These are phyloP conservation scores for Glossophaga mutica DNA, from an alignment of 2,797 vertebrate species.

Conservation along the genomic window DNA sequence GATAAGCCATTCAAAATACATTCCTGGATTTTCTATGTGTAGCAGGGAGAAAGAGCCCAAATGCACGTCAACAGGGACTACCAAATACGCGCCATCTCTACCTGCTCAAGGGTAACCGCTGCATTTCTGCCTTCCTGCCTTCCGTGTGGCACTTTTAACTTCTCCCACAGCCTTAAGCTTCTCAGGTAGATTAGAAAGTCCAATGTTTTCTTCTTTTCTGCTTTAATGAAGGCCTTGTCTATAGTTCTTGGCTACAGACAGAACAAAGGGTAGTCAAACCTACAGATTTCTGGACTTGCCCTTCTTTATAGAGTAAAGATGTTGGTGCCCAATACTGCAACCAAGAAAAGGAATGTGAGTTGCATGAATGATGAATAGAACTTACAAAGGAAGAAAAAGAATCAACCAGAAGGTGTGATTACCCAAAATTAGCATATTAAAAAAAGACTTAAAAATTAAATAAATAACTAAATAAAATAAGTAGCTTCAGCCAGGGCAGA, in stretches of 20 bases:
- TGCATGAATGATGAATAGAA: conserved; percentile 10
- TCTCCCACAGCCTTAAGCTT: conserved; percentile 18
- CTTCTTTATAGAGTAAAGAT: conserved; percentile 24
- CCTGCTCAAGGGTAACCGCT: not conserved
- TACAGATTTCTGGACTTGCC: conserved; percentile 40
- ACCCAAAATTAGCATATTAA: not conserved
- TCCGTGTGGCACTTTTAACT: not conserved
- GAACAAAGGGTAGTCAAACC: conserved; percentile 9
- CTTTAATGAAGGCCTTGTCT: not conserved
- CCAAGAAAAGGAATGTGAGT: not conserved
- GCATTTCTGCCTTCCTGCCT: not conserved
- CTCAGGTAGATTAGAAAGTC: not conserved
- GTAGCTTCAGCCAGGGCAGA: not conserved
- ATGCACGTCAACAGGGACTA: not conserved
- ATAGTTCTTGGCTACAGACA: conserved; percentile 8
- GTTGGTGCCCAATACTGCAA: not conserved
- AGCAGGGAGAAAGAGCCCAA: not conserved
- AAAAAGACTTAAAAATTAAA: not conserved
- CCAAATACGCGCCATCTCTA: not conserved
- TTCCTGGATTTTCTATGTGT: not conserved
- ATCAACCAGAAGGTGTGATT: not conserved
- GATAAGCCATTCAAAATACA: conserved; percentile 23
- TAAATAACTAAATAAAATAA: not conserved
- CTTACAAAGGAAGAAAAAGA: not conserved
- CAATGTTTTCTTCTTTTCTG: not conserved